These are phyloP conservation scores for Cantharis lateralis DNA, from an alignment of 2,888 invertebrate species.

Conservation along the genomic window DNA sequence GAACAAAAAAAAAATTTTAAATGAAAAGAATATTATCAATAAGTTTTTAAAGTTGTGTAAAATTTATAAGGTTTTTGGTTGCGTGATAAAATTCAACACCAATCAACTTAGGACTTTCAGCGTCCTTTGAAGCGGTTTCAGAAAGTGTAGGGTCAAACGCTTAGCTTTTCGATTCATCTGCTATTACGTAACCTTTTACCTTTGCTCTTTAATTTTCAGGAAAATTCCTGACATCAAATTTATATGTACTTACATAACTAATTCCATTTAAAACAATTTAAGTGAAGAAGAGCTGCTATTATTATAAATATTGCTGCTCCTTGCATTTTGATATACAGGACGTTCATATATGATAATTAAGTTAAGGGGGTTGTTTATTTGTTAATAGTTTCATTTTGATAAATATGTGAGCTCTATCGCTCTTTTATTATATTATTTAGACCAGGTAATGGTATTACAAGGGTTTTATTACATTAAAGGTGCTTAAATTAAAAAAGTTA, in stretches of 20 bases:
- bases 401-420: constrained; percentile 2
- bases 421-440: constrained; percentile 13
- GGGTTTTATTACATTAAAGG: constrained; percentile 15
- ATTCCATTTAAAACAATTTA: background rate
- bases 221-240: constrained; percentile 12
- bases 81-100: constrained; percentile 5
- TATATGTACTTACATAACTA: background rate
- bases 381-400: constrained; percentile 10
- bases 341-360: background rate
- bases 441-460: constrained; percentile 9
- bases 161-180: constrained; percentile 14
- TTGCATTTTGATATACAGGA: background rate
- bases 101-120: background rate
- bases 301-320: background rate
- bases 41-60: background rate
- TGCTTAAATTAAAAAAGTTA: constrained; percentile 10
- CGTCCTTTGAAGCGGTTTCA: constrained; percentile 24
- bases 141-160: constrained; percentile 22
- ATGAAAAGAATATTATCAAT: background rate
- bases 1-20: background rate
- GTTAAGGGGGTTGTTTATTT: constrained; percentile 7
- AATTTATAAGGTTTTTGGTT: background rate
- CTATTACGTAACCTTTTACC: constrained; percentile 20
- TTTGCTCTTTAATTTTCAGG: background rate
- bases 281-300: background rate